phyloP scores from a whole-genome alignment of 2,113 vertebrate genomes.

The Melanocharis versteri region DNA sequence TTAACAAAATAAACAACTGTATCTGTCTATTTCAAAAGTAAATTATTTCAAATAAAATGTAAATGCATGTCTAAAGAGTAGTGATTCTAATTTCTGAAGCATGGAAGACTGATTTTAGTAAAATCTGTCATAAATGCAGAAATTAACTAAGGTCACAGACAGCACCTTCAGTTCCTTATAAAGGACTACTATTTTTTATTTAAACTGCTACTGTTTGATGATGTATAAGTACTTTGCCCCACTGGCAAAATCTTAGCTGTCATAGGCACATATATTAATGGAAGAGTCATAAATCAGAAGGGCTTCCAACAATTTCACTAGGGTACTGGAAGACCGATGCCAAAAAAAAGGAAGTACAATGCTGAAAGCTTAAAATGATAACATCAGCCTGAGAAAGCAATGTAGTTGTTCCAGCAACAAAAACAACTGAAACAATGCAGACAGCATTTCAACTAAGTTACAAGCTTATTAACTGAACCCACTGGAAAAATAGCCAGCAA shows the following conservation, averaged over 20 bases:
- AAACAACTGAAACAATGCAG: not conserved
- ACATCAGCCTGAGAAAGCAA: not conserved
- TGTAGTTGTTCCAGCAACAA: not conserved
- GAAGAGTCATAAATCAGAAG: not conserved
- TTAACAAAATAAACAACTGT: not conserved
- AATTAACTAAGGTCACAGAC: not conserved
- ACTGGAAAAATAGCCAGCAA: not conserved
- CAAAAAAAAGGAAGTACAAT: not conserved
- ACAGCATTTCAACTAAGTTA: not conserved
- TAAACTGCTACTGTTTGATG: not conserved
- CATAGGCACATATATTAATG: not conserved
- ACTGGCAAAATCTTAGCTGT: constrained; percentile 14
- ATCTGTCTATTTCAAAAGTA: not conserved
- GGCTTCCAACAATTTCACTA: not conserved
- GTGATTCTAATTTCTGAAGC: not conserved
- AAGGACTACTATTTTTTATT: constrained; percentile 1
- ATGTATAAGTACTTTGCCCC: not conserved
- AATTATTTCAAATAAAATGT: not conserved
- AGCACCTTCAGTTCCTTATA: not conserved
- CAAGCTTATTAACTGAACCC: not conserved
- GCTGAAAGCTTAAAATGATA: not conserved
- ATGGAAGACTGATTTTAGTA: not conserved
- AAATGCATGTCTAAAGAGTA: not conserved
- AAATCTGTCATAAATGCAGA: not conserved
- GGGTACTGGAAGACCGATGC: not conserved